Conservation (phyloP, 1,140 invertebrate species). For the Apocrypta bakeri region DNA sequence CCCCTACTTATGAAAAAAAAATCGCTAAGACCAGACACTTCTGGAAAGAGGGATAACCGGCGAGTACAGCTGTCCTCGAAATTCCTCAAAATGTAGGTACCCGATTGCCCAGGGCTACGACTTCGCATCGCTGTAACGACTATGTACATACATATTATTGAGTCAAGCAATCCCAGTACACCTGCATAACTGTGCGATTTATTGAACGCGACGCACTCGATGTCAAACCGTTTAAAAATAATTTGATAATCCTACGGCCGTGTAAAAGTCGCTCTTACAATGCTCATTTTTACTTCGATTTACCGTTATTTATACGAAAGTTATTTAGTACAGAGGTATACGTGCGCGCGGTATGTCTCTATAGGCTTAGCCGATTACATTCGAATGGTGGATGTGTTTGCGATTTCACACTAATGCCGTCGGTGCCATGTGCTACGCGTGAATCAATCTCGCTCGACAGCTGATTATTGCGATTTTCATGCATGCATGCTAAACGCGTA, state of each 20-base stretch:
- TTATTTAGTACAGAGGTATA: no score
- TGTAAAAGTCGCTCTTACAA: no score
- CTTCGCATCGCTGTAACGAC: not conserved
- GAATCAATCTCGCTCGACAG: no score
- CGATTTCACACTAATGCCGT: not conserved
- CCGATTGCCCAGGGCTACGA: constrained; percentile 54
- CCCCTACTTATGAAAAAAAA: not conserved
- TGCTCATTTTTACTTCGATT: constrained; percentile 11
- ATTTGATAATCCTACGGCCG: no score
- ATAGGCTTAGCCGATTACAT: not conserved
- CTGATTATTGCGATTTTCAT: no score
- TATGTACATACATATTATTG: constrained; percentile 28
- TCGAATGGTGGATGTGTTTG: not conserved
- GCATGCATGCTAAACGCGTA: no score
- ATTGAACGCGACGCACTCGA: no score
- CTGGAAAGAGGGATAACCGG: not conserved
- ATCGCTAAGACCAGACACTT: not conserved
- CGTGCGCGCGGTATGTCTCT: no score
- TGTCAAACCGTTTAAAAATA: no score
- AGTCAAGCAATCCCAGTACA: no score
- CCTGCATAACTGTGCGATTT: constrained; percentile 30
- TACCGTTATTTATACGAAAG: no score
- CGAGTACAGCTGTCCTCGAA: constrained; percentile 62
- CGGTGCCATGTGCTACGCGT: no score
- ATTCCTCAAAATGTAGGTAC: constrained; percentile 60